Conservation (phyloP, 1,140 invertebrate species). For the Meloidogyne floridensis region DNA sequence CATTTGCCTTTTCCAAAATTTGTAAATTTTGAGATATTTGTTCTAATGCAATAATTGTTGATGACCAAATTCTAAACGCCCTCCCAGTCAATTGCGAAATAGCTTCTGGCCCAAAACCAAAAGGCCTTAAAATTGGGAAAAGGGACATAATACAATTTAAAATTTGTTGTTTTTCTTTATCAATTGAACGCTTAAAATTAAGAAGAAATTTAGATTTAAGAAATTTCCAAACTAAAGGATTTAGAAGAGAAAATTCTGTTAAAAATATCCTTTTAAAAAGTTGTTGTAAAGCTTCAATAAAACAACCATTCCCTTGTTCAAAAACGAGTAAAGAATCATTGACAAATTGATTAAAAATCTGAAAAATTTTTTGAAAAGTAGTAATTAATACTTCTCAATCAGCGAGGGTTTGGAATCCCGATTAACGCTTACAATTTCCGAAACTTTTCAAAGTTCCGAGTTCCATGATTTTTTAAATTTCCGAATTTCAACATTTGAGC, state of each 20-base stretch:
- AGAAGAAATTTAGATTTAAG: background rate
- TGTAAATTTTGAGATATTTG: background rate
- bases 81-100: slow-evolving; percentile 10
- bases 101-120: slow-evolving; percentile 12
- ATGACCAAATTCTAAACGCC: slow-evolving; percentile 24
- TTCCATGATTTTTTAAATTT: background rate
- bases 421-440: too few species aligned
- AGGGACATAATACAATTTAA: slow-evolving; percentile 7
- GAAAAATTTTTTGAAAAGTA: background rate
- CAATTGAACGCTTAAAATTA: slow-evolving; percentile 12
- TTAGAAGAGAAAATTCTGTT: slow-evolving; percentile 27
- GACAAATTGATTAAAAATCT: slow-evolving; percentile 13
- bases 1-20: slow-evolving; percentile 10
- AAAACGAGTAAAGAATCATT: background rate
- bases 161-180: background rate
- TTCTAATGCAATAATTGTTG: slow-evolving; percentile 23
- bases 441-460: too few species aligned
- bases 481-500: background rate
- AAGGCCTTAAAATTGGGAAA: slow-evolving; percentile 19
- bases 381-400: too few species aligned
- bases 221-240: slow-evolving; percentile 17
- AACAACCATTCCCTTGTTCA: slow-evolving; percentile 10
- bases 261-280: slow-evolving; percentile 28
- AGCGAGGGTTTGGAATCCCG: too few species aligned
- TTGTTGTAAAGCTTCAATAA: slow-evolving; percentile 18